Percentiles rank a stretch among this genome's conserved stretches.
Evolutionary conservation across 2,797 vertebrate genomes (phyloP).

Genomic region (Notamacropus eugenii): DNA sequence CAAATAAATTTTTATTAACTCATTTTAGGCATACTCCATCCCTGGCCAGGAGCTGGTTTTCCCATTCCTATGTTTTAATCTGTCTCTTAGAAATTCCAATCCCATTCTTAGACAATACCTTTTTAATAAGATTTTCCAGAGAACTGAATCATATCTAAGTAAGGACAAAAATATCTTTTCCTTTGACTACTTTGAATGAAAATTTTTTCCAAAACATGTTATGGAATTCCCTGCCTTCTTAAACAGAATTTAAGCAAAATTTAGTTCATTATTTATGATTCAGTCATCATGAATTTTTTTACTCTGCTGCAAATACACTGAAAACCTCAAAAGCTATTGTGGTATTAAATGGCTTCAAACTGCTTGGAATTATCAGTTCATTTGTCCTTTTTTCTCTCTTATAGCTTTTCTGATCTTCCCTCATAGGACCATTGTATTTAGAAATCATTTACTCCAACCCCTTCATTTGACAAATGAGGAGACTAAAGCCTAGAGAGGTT

Average conservation of each 20-base stretch:
- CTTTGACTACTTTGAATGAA: background rate
- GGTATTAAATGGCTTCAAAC: background rate
- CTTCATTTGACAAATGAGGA: slow-evolving; percentile 4
- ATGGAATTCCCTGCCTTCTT: slow-evolving; percentile 54
- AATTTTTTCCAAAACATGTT: slow-evolving; percentile 50
- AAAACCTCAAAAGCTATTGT: background rate
- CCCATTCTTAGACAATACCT: background rate
- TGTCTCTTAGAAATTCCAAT: background rate
- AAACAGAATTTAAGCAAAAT: background rate
- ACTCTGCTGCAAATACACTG: slow-evolving; percentile 52
- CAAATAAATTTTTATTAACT: background rate
- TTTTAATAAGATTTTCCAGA: background rate
- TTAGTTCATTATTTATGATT: slow-evolving; percentile 47
- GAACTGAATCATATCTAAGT: slow-evolving; percentile 26
- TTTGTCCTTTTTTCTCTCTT: slow-evolving; percentile 16
- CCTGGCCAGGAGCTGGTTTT: background rate
- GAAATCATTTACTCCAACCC: background rate
- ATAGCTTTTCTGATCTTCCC: slow-evolving; percentile 36
- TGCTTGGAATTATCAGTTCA: background rate
- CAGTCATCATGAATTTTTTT: slow-evolving; percentile 64
- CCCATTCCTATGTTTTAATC: background rate
- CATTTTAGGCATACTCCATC: background rate
- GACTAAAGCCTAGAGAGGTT: slow-evolving; percentile 15
- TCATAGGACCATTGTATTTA: background rate
- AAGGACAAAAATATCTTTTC: slow-evolving; percentile 36